A percentile compares a stretch with the other conserved stretches of the same genome.
These are phyloP conservation scores for Acleris cristana DNA, from an alignment of 2,888 invertebrate species.

Conservation along the genomic window DNA sequence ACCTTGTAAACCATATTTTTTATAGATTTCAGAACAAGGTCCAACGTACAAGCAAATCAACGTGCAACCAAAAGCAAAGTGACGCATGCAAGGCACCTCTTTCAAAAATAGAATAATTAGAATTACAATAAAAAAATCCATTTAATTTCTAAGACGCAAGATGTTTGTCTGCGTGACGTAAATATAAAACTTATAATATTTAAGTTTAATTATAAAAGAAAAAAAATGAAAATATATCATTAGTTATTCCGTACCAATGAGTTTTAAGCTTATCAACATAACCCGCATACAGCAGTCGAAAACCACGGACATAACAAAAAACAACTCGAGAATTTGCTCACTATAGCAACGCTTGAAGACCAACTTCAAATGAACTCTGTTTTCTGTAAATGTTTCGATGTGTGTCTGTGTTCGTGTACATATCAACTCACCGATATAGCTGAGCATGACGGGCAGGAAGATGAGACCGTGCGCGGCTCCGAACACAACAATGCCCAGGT, in stretches of 20 bases:
- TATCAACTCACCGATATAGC: slow-evolving; percentile 93
- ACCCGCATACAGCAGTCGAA: too few species aligned
- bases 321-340: too few species aligned
- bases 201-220: too few species aligned
- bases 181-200: neutral
- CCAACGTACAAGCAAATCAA: slow-evolving; percentile 70
- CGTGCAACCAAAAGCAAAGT: slow-evolving; percentile 53
- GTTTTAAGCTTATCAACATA: too few species aligned
- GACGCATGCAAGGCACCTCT: slow-evolving; percentile 52
- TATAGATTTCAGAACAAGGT: slow-evolving; percentile 55
- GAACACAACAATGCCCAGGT: slow-evolving; percentile 97
- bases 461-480: slow-evolving; percentile 99
- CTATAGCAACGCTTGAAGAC: too few species aligned
- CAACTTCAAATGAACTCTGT: too few species aligned
- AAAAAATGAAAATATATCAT: too few species aligned
- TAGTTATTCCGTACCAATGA: too few species aligned
- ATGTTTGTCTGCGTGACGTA: neutral
- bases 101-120: slow-evolving; percentile 7
- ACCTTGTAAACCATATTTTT: neutral
- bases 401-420: too few species aligned
- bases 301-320: too few species aligned
- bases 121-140: neutral
- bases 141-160: slow-evolving; percentile 4
- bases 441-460: slow-evolving; percentile 98
- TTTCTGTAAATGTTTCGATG: too few species aligned